A percentile compares a stretch with the other conserved stretches of the same genome.
phyloP scores from a whole-genome alignment of 1,140 invertebrate species.

The Lordiphosa stackelbergi region DNA sequence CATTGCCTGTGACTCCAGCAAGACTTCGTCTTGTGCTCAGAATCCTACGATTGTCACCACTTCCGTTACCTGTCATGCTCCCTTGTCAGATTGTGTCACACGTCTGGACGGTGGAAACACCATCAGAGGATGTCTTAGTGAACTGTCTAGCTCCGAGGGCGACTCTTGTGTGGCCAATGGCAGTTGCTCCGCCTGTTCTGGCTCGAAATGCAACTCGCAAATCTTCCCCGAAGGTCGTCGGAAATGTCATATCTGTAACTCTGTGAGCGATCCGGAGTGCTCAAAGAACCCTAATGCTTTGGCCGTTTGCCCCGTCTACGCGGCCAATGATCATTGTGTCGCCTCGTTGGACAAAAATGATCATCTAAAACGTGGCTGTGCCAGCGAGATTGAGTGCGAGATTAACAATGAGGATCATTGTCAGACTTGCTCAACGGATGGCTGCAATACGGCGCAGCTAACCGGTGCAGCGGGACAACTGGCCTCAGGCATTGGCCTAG shows the following conservation, averaged over 20 bases:
- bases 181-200: slow-evolving; percentile 49
- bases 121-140: slow-evolving; percentile 53
- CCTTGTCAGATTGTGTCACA: slow-evolving; percentile 45
- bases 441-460: slow-evolving; percentile 58
- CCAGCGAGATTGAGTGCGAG: slow-evolving; percentile 46
- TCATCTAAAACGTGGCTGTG: slow-evolving; percentile 50
- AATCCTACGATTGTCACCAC: slow-evolving; percentile 27
- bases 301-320: slow-evolving; percentile 60
- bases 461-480: slow-evolving; percentile 31
- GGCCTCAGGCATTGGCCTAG: slow-evolving; percentile 35
- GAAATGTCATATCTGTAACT: slow-evolving; percentile 64
- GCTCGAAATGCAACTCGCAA: slow-evolving; percentile 50
- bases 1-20: slow-evolving; percentile 60
- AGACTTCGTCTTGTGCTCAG: slow-evolving; percentile 47
- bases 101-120: slow-evolving; percentile 46
- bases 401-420: slow-evolving; percentile 43
- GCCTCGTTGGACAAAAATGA: slow-evolving; percentile 11
- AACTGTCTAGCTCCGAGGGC: slow-evolving; percentile 27
- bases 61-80: slow-evolving; percentile 34
- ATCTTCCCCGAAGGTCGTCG: slow-evolving; percentile 57
- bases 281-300: slow-evolving; percentile 29
- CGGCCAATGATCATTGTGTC: slow-evolving; percentile 46
- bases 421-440: slow-evolving; percentile 47
- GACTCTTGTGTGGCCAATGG: slow-evolving; percentile 43
- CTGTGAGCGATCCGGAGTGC: slow-evolving; percentile 32